Conservation (phyloP, 1,140 invertebrate genomes). For the Phymorhynchus buccinoides region DNA sequence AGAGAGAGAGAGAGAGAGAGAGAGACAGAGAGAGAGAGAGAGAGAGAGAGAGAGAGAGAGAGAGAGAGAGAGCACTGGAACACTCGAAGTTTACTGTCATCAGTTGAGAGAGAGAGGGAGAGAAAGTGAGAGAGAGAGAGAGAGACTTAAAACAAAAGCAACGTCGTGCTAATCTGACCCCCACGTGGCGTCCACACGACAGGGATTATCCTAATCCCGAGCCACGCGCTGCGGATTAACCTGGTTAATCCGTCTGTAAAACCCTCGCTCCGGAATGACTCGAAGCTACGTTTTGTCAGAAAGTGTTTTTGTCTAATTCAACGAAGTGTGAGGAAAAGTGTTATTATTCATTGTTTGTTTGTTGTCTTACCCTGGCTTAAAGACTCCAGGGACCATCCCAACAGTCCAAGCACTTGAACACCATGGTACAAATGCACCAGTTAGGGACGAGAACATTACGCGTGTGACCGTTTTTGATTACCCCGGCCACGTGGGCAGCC, state of each 20-base stretch:
- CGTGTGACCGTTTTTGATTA: no score
- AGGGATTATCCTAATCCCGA: conserved; percentile 10
- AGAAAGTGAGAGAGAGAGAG: neutral
- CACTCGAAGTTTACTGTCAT: no score
- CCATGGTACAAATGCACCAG: no score
- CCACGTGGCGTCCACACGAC: neutral
- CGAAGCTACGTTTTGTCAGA: neutral
- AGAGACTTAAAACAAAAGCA: neutral
- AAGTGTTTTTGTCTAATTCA: no score
- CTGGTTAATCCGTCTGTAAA: neutral
- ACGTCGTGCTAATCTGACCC: neutral
- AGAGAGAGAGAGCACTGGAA: no score
- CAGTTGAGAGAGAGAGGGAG: neutral
- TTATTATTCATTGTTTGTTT: no score
- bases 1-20: neutral
- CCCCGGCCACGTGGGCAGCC: no score
- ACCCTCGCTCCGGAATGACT: neutral
- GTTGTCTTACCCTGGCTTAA: no score
- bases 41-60: neutral
- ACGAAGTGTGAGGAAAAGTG: no score
- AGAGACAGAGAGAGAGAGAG: neutral
- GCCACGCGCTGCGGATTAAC: neutral
- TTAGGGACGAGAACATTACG: no score
- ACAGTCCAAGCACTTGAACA: no score
- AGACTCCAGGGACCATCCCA: no score